phyloP scores from a whole-genome alignment of 2,888 invertebrate genomes.

The Drosophila neoperkinsi region DNA sequence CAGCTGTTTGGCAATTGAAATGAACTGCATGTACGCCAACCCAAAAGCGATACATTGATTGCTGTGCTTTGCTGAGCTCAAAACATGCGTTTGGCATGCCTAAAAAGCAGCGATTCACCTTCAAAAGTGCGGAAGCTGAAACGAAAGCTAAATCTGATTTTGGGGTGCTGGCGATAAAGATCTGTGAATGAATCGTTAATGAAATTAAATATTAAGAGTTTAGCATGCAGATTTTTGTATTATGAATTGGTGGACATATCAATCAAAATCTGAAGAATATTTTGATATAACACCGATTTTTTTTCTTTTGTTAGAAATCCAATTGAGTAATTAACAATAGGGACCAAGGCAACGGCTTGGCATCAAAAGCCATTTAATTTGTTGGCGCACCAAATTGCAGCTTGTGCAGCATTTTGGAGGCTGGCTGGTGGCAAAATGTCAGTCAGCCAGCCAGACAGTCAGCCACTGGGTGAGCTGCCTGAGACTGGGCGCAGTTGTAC shows the following conservation, averaged over 20 bases:
- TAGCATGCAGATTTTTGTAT: constrained; percentile 18
- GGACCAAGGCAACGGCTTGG: constrained; percentile 40
- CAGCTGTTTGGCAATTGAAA: constrained; percentile 50
- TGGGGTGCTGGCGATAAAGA: constrained; percentile 33
- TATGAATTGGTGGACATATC: constrained; percentile 13
- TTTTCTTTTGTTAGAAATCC: constrained; percentile 10
- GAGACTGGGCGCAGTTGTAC: constrained; percentile 9
- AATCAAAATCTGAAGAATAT: constrained; percentile 23
- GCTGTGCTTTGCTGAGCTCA: constrained; percentile 13
- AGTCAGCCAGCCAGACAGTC: constrained; percentile 10
- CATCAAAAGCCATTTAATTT: constrained; percentile 40
- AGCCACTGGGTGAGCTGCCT: background rate
- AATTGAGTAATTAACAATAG: constrained; percentile 59
- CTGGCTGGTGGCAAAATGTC: constrained; percentile 49
- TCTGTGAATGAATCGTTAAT: constrained; percentile 69
- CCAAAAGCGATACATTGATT: constrained; percentile 28
- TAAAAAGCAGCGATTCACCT: constrained; percentile 50
- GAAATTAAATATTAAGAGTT: constrained; percentile 36
- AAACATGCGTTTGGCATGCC: constrained; percentile 65
- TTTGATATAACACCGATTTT: background rate
- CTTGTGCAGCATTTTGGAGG: constrained; percentile 21
- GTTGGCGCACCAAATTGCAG: constrained; percentile 41
- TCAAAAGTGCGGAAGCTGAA: constrained; percentile 67
- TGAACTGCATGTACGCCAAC: constrained; percentile 36
- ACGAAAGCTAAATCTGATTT: constrained; percentile 34